These are phyloP conservation scores for Gymnoscelis rufifasciata DNA, from an alignment of 2,888 invertebrate genomes.

Conservation along the genomic window DNA sequence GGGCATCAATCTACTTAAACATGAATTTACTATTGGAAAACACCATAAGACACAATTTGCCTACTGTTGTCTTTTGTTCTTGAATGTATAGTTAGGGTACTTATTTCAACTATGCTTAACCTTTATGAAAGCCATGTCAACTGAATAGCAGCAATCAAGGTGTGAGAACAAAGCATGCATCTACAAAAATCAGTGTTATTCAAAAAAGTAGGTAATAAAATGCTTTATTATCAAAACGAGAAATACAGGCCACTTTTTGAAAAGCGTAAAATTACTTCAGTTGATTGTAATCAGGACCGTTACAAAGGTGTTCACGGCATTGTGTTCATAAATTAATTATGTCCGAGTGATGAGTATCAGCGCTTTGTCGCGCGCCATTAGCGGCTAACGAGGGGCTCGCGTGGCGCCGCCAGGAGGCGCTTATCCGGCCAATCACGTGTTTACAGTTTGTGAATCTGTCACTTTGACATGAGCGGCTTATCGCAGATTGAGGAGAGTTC, in stretches of 20 bases:
- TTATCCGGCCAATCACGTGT: not conserved
- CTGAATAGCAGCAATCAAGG: no score
- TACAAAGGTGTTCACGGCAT: constrained; percentile 19
- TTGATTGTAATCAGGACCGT: not conserved
- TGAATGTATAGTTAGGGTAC: no score
- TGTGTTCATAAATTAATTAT: constrained; percentile 32
- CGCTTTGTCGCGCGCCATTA: constrained; percentile 27
- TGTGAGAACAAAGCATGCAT: no score
- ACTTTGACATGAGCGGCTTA: not conserved
- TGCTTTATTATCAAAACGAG: not conserved
- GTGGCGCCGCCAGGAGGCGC: not conserved
- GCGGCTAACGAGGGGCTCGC: constrained; percentile 10
- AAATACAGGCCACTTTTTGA: constrained; percentile 4
- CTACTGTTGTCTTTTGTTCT: no score
- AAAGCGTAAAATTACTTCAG: constrained; percentile 14
- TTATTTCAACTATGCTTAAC: no score
- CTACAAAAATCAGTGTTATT: no score
- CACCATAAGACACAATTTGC: no score
- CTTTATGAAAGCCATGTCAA: no score
- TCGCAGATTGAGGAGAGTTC: no score
- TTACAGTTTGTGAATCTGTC: not conserved
- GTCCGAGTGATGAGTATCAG: constrained; percentile 28
- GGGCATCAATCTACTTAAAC: no score
- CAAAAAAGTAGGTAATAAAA: no score
- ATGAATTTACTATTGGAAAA: no score